These are phyloP conservation scores for Pseudachorutes palmiensis DNA, from an alignment of 1,140 invertebrate genomes.

Conservation along the genomic window DNA sequence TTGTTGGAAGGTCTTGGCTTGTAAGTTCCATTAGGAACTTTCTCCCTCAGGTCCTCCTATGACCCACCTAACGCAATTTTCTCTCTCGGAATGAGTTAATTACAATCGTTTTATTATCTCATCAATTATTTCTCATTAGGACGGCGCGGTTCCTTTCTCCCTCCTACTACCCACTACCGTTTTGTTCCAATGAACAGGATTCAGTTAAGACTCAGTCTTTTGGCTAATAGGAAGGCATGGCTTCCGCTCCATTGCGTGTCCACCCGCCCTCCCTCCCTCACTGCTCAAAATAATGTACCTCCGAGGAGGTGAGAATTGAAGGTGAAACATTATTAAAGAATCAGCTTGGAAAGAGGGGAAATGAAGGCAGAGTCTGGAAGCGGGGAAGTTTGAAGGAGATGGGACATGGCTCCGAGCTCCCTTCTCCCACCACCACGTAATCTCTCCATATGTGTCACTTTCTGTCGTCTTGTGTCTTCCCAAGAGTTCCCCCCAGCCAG, in stretches of 20 bases:
- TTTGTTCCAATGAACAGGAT: no score
- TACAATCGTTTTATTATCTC: constrained; percentile 2
- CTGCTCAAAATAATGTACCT: no score
- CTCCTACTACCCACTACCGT: not conserved
- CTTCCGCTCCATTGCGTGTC: not conserved
- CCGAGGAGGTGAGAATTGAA: not conserved
- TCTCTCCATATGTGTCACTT: not conserved
- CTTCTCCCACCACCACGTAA: not conserved
- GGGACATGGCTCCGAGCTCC: not conserved
- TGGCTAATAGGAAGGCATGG: not conserved
- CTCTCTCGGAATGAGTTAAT: not conserved
- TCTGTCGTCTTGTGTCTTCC: not conserved
- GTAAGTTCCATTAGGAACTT: not conserved
- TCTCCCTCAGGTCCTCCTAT: not conserved
- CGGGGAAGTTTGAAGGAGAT: not conserved
- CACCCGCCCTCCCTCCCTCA: no score
- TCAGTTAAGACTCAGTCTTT: not conserved
- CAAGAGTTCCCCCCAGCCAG: not conserved
- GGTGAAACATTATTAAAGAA: not conserved
- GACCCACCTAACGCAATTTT: not conserved
- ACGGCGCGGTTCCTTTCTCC: not conserved
- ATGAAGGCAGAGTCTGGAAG: not conserved
- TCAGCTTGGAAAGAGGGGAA: not conserved
- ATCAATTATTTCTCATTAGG: constrained; percentile 2
- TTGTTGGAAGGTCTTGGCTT: not conserved